Percentiles rank a stretch among this genome's conserved stretches.
Evolutionary conservation across 2,888 invertebrate species (phyloP).

Genomic region (Zhuqinia jingwanae): DNA sequence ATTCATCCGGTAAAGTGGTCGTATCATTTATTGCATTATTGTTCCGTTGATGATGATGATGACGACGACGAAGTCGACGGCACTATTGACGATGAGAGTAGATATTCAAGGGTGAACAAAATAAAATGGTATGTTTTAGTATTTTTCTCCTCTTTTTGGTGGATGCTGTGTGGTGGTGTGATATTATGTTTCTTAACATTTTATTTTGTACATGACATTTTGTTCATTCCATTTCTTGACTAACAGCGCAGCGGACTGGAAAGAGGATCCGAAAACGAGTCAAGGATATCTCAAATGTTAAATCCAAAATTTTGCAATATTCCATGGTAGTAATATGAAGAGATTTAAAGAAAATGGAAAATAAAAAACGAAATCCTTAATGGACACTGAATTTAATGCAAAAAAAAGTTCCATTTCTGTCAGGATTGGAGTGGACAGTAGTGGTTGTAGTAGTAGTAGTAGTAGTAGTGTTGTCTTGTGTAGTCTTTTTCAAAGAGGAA

Average conservation of each 20-base stretch:
- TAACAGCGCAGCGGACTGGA: background rate
- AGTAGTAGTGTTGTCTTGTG: too few relatives aligned
- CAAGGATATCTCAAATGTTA: too few relatives aligned
- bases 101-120: background rate
- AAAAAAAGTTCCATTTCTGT: too few relatives aligned
- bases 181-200: background rate
- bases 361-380: too few relatives aligned
- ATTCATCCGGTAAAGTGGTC: background rate
- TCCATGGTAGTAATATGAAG: too few relatives aligned
- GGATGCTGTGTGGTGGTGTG: background rate
- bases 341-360: too few relatives aligned
- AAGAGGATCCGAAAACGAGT: background rate
- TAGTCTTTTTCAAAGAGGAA: too few relatives aligned
- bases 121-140: background rate
- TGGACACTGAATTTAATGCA: too few relatives aligned
- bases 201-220: background rate
- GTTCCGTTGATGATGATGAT: background rate
- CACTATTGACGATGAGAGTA: background rate
- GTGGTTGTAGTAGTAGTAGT: too few relatives aligned
- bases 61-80: background rate
- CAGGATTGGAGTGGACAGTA: too few relatives aligned
- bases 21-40: background rate
- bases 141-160: background rate
- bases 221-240: background rate
- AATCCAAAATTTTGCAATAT: too few relatives aligned